Percentiles rank a stretch among this genome's conserved stretches.
Conservation (phyloP, 2,797 vertebrate species). For the Chaetophractus vellerosus region DNA sequence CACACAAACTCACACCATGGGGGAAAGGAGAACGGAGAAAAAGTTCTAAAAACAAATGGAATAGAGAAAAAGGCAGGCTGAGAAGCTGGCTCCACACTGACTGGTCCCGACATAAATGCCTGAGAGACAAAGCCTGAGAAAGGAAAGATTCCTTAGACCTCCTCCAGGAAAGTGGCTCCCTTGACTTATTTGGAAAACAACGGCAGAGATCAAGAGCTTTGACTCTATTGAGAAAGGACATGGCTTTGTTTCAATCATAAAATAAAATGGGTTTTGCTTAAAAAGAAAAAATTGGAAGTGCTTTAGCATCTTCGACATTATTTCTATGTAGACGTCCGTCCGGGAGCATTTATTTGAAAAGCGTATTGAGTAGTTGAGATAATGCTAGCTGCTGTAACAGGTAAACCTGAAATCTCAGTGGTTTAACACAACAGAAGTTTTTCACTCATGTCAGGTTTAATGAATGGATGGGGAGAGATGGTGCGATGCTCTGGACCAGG, state of each 20-base stretch:
- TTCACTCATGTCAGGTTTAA: background rate
- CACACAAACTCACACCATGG: conserved; percentile 81
- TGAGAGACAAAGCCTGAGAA: conserved; percentile 44
- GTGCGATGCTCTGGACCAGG: background rate
- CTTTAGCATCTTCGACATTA: background rate
- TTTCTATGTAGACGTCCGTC: background rate
- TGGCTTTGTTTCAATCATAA: background rate
- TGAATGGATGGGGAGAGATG: background rate
- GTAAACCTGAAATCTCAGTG: background rate
- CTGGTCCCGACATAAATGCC: conserved; percentile 10
- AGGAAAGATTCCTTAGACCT: conserved; percentile 30
- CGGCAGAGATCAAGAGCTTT: background rate
- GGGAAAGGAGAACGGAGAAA: conserved; percentile 65
- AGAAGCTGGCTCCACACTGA: conserved; percentile 72
- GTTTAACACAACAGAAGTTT: background rate
- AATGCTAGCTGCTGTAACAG: background rate
- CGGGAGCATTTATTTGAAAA: conserved; percentile 3
- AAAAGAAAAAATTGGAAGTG: background rate
- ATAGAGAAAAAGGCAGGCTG: conserved; percentile 58
- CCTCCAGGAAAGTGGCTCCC: conserved; percentile 3
- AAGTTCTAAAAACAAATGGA: conserved; percentile 76
- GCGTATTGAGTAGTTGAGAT: background rate
- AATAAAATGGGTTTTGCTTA: background rate
- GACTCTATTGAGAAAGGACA: background rate
- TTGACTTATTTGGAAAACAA: background rate